Conservation (phyloP, 2,888 invertebrate species). For the Idaea biselata region DNA sequence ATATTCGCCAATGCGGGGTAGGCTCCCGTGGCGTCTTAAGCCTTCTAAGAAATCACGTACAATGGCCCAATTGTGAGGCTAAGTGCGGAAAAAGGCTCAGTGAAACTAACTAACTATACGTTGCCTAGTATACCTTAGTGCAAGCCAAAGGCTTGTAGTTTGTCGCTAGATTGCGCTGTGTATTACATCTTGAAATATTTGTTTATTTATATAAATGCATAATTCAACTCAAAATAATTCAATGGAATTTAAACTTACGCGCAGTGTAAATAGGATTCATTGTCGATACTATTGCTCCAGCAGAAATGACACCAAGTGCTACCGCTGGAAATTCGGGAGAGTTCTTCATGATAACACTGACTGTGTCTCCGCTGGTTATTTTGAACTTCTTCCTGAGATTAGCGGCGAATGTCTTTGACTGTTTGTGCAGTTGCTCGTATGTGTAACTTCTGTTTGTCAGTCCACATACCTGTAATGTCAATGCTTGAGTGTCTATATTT, state of each 20-base stretch:
- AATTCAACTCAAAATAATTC: too few relatives aligned
- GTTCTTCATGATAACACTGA: constrained; percentile 86
- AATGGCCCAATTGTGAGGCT: too few relatives aligned
- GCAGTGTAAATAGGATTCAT: constrained; percentile 86
- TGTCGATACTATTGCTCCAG: constrained; percentile 83
- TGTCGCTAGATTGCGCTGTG: too few relatives aligned
- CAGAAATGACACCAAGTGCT: constrained; percentile 81
- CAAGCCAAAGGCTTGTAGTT: too few relatives aligned
- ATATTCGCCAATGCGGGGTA: too few relatives aligned
- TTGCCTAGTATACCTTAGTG: too few relatives aligned
- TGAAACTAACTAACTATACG: too few relatives aligned
- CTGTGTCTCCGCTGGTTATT: constrained; percentile 80
- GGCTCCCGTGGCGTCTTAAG: too few relatives aligned
- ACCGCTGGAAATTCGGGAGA: constrained; percentile 84
- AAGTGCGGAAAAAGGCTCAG: too few relatives aligned
- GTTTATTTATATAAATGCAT: too few relatives aligned
- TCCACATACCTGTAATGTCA: constrained; percentile 81
- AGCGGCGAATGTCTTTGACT: constrained; percentile 79
- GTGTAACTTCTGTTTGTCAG: constrained; percentile 84
- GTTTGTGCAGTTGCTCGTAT: constrained; percentile 81
- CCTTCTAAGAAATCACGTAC: too few relatives aligned
- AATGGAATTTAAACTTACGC: constrained; percentile 49
- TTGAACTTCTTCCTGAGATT: constrained; percentile 82
- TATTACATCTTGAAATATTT: too few relatives aligned
- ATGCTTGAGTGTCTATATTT: neutral